Percentiles rank a stretch among this genome's conserved stretches.
These are phyloP conservation scores for Hyposoter didymator DNA, from an alignment of 2,888 invertebrate species.

Conservation along the genomic window DNA sequence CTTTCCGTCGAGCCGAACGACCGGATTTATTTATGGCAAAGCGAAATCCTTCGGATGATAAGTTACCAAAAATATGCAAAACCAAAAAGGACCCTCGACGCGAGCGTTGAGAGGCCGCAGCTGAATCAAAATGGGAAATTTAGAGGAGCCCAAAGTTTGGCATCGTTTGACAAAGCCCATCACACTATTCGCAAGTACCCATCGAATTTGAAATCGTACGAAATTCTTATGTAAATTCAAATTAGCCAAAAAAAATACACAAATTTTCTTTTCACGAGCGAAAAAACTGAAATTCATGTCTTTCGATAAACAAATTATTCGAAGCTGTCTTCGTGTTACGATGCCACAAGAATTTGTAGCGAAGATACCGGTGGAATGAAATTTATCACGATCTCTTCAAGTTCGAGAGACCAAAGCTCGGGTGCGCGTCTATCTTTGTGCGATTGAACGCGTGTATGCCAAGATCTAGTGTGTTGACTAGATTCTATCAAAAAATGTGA, in stretches of 20 bases:
- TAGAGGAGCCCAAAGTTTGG: not conserved
- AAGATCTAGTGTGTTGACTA: slow-evolving; percentile 50
- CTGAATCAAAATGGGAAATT: not conserved
- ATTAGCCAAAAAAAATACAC: not conserved
- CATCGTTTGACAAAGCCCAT: slow-evolving; percentile 1
- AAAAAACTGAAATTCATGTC: slow-evolving; percentile 38
- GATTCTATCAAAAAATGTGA: slow-evolving; percentile 68
- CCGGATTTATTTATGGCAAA: not conserved
- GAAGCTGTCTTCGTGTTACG: slow-evolving; percentile 43
- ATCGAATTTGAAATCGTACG: not conserved
- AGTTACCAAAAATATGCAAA: not conserved
- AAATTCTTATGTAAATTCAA: not conserved
- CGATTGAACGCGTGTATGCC: slow-evolving; percentile 40
- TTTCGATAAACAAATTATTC: slow-evolving; percentile 40
- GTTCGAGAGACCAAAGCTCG: slow-evolving; percentile 50
- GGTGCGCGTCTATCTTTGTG: slow-evolving; percentile 44
- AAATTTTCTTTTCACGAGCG: not conserved
- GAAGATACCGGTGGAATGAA: slow-evolving; percentile 2
- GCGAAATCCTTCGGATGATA: not conserved
- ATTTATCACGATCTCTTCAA: slow-evolving; percentile 49
- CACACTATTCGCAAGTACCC: not conserved
- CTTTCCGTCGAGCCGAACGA: not conserved
- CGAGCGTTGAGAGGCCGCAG: not conserved
- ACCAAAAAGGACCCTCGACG: not conserved
- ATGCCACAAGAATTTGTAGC: slow-evolving; percentile 25